A percentile compares a stretch with the other conserved stretches of the same genome.
Evolutionary conservation across 2,888 invertebrate species (phyloP).

Genomic region (Iselma pallidipennis): DNA sequence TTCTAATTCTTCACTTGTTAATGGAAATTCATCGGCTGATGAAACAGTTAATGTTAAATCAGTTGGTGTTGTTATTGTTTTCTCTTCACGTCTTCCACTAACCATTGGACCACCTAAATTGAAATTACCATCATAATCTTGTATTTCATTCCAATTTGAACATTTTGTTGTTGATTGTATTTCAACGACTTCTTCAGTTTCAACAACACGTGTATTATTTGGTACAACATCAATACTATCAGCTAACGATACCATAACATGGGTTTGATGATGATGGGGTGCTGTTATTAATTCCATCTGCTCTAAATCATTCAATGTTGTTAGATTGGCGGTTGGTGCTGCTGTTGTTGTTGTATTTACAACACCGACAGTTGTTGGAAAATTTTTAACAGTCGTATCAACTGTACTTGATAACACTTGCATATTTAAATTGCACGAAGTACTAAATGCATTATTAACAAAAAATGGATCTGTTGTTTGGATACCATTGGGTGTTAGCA

Average conservation of each 20-base stretch:
- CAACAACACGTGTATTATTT: background rate
- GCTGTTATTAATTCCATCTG: constrained; percentile 11
- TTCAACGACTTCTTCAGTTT: background rate
- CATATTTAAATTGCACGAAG: background rate
- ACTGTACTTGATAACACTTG: constrained; percentile 9
- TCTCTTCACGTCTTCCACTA: constrained; percentile 4
- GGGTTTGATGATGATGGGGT: background rate
- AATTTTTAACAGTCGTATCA: constrained; percentile 9
- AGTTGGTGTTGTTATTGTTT: background rate
- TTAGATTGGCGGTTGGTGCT: constrained; percentile 6
- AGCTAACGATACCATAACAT: constrained; percentile 5
- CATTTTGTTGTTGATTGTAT: constrained; percentile 9
- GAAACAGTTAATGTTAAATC: background rate
- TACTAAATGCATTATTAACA: constrained; percentile 5
- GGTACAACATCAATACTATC: background rate
- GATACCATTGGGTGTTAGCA: background rate
- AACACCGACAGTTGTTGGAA: background rate
- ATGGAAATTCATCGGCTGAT: background rate
- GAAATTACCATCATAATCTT: background rate
- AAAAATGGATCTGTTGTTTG: constrained; percentile 3
- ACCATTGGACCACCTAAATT: constrained; percentile 5
- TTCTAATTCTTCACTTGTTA: constrained; percentile 3
- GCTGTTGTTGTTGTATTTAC: constrained; percentile 9
- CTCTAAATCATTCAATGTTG: constrained; percentile 5
- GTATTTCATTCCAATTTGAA: constrained; percentile 3